Base-by-base conservation (phyloP, 2,888 invertebrate species). In the Pterostichus madidus region DNA sequence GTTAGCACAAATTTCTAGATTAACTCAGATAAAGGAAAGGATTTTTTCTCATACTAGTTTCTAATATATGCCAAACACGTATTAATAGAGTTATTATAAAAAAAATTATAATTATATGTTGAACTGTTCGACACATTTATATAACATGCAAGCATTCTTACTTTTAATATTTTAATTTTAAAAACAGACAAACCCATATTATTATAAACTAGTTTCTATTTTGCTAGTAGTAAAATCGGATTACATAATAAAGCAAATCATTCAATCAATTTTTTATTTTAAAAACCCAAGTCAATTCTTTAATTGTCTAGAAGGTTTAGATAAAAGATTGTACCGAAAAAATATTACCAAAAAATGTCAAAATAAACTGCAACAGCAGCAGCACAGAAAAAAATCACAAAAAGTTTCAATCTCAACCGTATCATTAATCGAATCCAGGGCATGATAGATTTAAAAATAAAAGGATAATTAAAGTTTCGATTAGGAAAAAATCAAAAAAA, bases 401-500 rank as follows among this genome's bases (percentile, higher is more conserved):
- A 64, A 32, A 64, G 35, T 32, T 39, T 68, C 15, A 39, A 56
- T 44, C 44, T 10, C 32, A 64, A 24, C 35, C 15, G 44, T 44
- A 44, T 39, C 68, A 71, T 44, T 71, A 71, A 44, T 44, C 44
- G 68, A 71, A 71, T 71, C 11, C 68, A 17, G 68, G 17, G 68
- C 68, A 17, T 13, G 64, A 32, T 44, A 17, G 68, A 71, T 17
- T 44, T 71, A 52, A 75, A 75, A 75, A 49, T 39, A 75, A 75
- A 52, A 75, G 52, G 52, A 75, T 75, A 75, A 75, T 75, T 49
- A 75, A 75, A 75, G 49, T 75, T 75, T 52, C 75, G 75, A 75
- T 52, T 75, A 52, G 49, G 39, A 52, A 75, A 75, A 75, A 75
- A 75, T 49, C 49, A 52, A 24, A 75, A n/a, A 73, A 13, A 13